Conservation (phyloP, 2,888 invertebrate genomes). For the Hemithea aestivaria region DNA sequence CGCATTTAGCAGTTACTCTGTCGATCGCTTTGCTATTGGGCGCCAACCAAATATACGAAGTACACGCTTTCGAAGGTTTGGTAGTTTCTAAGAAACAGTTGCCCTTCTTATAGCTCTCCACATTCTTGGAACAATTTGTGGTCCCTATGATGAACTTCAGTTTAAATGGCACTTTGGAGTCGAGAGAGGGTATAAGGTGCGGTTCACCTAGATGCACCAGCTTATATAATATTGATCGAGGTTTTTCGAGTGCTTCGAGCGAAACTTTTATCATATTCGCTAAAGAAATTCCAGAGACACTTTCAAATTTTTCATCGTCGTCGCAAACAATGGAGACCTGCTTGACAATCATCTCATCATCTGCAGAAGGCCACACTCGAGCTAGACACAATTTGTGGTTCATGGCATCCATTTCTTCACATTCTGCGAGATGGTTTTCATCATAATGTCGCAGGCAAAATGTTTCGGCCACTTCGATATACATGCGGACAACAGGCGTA, state of each 20-base stretch:
- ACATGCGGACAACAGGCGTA: slow-evolving; percentile 47
- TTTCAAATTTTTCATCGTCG: slow-evolving; percentile 44
- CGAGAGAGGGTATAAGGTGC: slow-evolving; percentile 49
- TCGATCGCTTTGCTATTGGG: slow-evolving; percentile 42
- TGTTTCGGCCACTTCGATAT: slow-evolving; percentile 55
- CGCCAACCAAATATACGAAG: slow-evolving; percentile 45
- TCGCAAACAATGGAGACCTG: slow-evolving; percentile 52
- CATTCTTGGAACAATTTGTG: slow-evolving; percentile 56
- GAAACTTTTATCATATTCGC: slow-evolving; percentile 41
- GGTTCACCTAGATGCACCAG: slow-evolving; percentile 52
- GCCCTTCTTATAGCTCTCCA: slow-evolving; percentile 30
- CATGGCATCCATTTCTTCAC: slow-evolving; percentile 56
- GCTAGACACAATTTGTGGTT: slow-evolving; percentile 52
- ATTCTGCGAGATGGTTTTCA: slow-evolving; percentile 36
- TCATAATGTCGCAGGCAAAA: slow-evolving; percentile 48
- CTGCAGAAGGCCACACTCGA: slow-evolving; percentile 54
- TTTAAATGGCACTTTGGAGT: slow-evolving; percentile 43
- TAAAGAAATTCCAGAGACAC: slow-evolving; percentile 48
- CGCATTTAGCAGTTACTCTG: slow-evolving; percentile 38
- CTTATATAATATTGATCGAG: slow-evolving; percentile 40
- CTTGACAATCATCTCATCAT: slow-evolving; percentile 49
- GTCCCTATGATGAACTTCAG: slow-evolving; percentile 44
- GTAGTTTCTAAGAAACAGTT: slow-evolving; percentile 40
- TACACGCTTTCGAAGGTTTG: slow-evolving; percentile 41
- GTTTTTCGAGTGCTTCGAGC: slow-evolving; percentile 43